Conservation (phyloP, 2,113 vertebrate genomes). For the Eudyptes chrysolophus region DNA sequence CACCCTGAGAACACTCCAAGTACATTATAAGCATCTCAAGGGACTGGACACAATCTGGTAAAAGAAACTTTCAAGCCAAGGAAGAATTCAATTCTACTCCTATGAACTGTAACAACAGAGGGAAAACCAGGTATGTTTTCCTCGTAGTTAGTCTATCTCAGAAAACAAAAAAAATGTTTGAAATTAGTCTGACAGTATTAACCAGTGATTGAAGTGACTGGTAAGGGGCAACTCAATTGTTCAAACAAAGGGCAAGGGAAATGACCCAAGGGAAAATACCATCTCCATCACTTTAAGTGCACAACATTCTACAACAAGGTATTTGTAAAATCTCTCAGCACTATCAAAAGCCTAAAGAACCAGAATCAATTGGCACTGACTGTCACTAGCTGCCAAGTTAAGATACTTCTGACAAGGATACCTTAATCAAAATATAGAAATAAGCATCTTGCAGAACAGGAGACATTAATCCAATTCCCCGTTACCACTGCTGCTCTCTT, state of each 20-base stretch:
- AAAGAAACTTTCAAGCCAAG: background rate
- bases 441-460: background rate
- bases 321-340: background rate
- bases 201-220: background rate
- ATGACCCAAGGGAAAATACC: background rate
- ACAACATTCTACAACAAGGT: background rate
- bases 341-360: background rate
- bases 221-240: background rate
- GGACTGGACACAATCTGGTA: background rate
- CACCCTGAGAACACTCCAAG: background rate
- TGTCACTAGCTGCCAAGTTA: background rate
- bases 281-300: background rate
- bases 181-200: background rate
- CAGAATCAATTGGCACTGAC: background rate
- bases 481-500: background rate
- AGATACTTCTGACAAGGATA: background rate
- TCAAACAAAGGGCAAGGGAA: background rate
- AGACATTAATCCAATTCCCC: background rate
- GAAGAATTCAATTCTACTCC: background rate
- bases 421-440: background rate
- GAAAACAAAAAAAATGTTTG: background rate
- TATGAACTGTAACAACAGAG: background rate
- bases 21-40: background rate
- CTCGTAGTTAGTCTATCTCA: background rate
- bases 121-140: background rate